phyloP scores from a whole-genome alignment of 1,140 invertebrate species.

The Tetranychus urticae region DNA sequence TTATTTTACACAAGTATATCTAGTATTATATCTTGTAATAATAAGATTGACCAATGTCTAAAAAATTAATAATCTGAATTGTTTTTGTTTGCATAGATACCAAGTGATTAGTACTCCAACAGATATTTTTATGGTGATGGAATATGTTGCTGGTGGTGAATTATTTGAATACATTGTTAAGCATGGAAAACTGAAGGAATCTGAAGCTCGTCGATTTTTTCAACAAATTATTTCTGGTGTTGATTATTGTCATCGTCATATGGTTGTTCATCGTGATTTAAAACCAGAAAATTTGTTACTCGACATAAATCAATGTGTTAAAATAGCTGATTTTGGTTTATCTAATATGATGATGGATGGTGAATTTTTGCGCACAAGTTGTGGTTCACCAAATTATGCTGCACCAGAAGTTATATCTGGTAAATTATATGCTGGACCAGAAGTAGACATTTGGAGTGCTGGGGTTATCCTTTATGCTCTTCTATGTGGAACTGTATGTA shows the following conservation, averaged over 20 bases:
- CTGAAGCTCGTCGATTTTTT: constrained; percentile 81
- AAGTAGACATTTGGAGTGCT: constrained; percentile 98
- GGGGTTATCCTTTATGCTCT: constrained; percentile 95
- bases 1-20: no score
- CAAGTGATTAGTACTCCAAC: constrained; percentile 97
- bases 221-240: constrained; percentile 99
- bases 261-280: constrained; percentile 67
- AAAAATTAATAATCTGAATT: background rate
- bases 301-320: constrained; percentile 91
- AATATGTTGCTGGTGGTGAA: constrained; percentile 97
- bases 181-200: constrained; percentile 83
- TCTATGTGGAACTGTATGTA: constrained; percentile 61
- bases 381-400: constrained; percentile 97
- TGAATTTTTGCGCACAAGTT: constrained; percentile 91
- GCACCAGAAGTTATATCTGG: constrained; percentile 80
- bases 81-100: constrained; percentile 24
- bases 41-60: no score
- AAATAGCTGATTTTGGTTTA: constrained; percentile 96
- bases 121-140: constrained; percentile 99
- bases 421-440: constrained; percentile 73
- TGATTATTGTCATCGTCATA: constrained; percentile 98
- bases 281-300: constrained; percentile 93
- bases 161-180: constrained; percentile 99
- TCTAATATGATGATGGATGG: constrained; percentile 99
- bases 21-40: no score